Conservation (phyloP, 2,797 vertebrate genomes). For the Pitangus sulphuratus region DNA sequence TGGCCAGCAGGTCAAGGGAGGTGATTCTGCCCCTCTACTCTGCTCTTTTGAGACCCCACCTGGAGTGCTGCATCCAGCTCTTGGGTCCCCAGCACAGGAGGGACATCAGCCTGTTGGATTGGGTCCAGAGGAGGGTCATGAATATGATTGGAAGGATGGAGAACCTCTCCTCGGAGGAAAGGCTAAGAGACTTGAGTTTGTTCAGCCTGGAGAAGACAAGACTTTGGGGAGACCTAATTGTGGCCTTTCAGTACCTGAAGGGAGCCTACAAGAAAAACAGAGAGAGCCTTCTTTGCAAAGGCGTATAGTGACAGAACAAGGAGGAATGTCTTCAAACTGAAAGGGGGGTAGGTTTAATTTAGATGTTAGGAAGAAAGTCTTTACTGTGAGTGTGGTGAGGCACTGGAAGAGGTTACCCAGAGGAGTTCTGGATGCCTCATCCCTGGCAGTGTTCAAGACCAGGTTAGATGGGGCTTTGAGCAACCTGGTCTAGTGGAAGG, state of each 20-base stretch:
- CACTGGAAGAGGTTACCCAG: background rate
- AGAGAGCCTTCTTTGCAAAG: background rate
- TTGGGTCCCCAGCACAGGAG: background rate
- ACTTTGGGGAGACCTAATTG: background rate
- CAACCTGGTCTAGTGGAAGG: background rate
- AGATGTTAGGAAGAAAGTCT: background rate
- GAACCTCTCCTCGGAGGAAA: background rate
- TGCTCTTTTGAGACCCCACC: background rate
- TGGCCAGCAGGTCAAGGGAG: background rate
- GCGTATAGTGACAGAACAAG: background rate
- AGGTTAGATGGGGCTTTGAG: background rate
- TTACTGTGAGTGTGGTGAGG: background rate
- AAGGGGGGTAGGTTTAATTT: background rate
- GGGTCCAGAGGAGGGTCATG: background rate
- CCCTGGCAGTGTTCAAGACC: background rate
- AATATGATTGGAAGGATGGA: background rate
- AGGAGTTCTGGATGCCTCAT: background rate
- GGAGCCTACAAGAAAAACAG: background rate
- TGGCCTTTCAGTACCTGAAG: background rate
- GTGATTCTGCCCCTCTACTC: background rate
- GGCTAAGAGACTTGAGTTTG: background rate
- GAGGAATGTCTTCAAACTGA: background rate
- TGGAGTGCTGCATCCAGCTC: background rate
- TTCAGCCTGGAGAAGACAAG: background rate
- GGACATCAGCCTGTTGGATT: background rate